phyloP scores from a whole-genome alignment of 2,888 invertebrate genomes.

The Xestia xanthographa region DNA sequence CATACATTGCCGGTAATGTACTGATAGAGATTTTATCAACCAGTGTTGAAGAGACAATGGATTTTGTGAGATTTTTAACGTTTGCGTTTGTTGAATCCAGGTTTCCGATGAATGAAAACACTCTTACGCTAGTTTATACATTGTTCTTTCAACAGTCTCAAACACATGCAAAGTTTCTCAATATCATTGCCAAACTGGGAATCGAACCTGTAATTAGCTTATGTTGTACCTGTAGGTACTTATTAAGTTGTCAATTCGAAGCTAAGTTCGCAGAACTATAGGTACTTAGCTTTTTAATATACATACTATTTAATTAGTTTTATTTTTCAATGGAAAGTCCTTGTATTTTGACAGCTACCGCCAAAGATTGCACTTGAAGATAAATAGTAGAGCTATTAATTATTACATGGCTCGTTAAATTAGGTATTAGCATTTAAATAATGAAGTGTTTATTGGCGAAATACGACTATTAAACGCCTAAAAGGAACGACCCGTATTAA shows the following conservation, averaged over 20 bases:
- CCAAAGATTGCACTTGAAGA: slow-evolving; percentile 36
- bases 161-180: slow-evolving; percentile 19
- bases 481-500: neutral
- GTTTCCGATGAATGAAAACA: slow-evolving; percentile 26
- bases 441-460: slow-evolving; percentile 1
- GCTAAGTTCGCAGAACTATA: neutral
- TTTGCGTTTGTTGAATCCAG: slow-evolving; percentile 11
- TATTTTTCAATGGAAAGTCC: slow-evolving; percentile 11
- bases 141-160: slow-evolving; percentile 26
- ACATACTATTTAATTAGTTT: too few species aligned
- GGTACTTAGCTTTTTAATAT: too few species aligned
- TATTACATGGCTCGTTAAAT: slow-evolving; percentile 17
- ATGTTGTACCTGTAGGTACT: neutral
- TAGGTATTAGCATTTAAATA: slow-evolving; percentile 3
- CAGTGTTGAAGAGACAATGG: slow-evolving; percentile 21
- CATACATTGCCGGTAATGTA: slow-evolving; percentile 24
- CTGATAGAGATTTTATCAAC: neutral
- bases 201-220: slow-evolving; percentile 36
- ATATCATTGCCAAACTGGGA: slow-evolving; percentile 5
- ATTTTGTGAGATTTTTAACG: neutral
- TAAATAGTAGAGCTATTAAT: slow-evolving; percentile 26
- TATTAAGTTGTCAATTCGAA: slow-evolving; percentile 18
- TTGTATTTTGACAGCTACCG: slow-evolving; percentile 24
- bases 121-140: slow-evolving; percentile 13
- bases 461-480: neutral